Conservation (phyloP, 1,140 invertebrate species). For the Pentalonia nigronervosa region DNA sequence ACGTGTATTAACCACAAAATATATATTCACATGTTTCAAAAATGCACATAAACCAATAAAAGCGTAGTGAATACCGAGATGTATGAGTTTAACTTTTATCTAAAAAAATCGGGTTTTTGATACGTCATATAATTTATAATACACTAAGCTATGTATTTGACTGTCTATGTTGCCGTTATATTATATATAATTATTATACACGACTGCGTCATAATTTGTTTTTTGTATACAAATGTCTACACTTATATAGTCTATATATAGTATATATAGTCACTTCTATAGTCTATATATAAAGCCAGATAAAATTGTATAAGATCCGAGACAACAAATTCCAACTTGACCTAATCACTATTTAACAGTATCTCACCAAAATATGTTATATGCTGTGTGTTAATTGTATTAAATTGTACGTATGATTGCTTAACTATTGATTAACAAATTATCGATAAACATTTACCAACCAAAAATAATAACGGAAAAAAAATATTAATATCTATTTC, state of each 20-base stretch:
- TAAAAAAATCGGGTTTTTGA: neutral
- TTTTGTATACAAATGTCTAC: neutral
- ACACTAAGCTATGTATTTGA: neutral
- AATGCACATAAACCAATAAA: neutral
- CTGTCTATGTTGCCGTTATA: neutral
- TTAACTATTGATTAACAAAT: neutral
- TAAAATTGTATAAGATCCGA: neutral
- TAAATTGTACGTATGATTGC: neutral
- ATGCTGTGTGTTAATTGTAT: neutral
- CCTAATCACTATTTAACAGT: neutral
- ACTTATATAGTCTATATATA: too few relatives aligned
- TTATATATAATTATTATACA: neutral
- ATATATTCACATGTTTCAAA: too few relatives aligned
- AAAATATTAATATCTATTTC: too few relatives aligned
- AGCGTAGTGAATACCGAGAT: neutral
- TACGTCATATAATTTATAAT: too few relatives aligned
- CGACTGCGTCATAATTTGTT: neutral
- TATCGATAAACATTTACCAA: neutral
- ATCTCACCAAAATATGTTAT: neutral
- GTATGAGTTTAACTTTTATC: neutral
- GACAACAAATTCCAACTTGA: constrained; percentile 1
- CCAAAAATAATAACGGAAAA: too few relatives aligned
- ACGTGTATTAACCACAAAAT: too few relatives aligned
- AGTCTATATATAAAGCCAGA: neutral
- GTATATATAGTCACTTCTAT: neutral